Evolutionary conservation across 1,140 invertebrate species (phyloP).

Genomic region (Wiebesia pumilae): DNA sequence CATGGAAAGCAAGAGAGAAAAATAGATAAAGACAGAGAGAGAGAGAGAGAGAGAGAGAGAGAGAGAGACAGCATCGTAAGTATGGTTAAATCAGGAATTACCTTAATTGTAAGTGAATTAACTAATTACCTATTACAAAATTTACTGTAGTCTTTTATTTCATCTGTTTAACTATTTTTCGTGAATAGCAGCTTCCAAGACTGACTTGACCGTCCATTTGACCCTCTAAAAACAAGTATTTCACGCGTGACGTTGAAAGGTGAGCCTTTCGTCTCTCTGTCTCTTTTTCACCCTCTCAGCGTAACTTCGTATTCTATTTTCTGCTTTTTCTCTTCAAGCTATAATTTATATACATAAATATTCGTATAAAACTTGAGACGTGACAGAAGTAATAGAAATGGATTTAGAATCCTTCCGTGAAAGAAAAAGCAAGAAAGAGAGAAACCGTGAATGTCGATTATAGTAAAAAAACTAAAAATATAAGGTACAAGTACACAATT

Average conservation of each 20-base stretch:
- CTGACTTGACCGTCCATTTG: slow-evolving; percentile 44
- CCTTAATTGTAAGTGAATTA: slow-evolving; percentile 45
- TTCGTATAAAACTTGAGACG: not conserved
- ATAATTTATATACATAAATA: not conserved
- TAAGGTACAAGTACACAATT: not conserved
- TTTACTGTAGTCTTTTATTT: slow-evolving; percentile 4
- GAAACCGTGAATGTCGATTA: not conserved
- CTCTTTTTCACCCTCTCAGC: slow-evolving; percentile 2
- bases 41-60: too few species aligned
- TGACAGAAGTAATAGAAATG: not conserved
- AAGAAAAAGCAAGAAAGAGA: not conserved
- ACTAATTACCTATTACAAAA: slow-evolving; percentile 44
- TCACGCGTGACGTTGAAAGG: slow-evolving; percentile 16
- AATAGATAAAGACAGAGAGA: too few species aligned
- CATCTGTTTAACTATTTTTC: slow-evolving; percentile 38
- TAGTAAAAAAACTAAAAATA: not conserved
- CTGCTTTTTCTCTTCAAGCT: not conserved
- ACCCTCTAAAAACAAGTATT: slow-evolving; percentile 38
- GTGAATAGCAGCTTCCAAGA: slow-evolving; percentile 27
- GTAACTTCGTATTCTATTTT: not conserved
- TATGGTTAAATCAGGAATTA: slow-evolving; percentile 31
- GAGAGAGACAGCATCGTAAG: not conserved
- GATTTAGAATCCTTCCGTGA: not conserved
- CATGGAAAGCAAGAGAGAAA: too few species aligned
- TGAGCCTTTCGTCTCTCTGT: slow-evolving; percentile 34